These are phyloP conservation scores for Aleiodes testaceus DNA, from an alignment of 2,888 invertebrate genomes.

Conservation along the genomic window DNA sequence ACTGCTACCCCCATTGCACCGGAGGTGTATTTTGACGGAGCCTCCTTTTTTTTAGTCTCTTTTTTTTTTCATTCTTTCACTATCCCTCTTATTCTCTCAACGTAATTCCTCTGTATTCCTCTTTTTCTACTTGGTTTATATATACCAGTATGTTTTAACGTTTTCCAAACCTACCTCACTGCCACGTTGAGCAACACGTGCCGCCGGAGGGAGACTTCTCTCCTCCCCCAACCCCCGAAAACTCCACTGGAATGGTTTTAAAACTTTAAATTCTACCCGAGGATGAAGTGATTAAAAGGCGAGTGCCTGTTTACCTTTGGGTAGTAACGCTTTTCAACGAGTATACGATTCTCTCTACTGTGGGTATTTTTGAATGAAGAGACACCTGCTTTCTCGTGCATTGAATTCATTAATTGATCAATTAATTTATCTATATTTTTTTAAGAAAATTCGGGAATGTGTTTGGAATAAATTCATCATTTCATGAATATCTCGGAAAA, in stretches of 20 bases:
- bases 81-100: no score
- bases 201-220: slow-evolving; percentile 30
- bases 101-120: background rate
- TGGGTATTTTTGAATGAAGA: slow-evolving; percentile 22
- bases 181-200: slow-evolving; percentile 38
- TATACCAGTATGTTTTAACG: slow-evolving; percentile 8
- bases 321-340: slow-evolving; percentile 32
- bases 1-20: slow-evolving; percentile 8
- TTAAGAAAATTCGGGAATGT: no score
- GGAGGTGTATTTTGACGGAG: slow-evolving; percentile 22
- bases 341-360: slow-evolving; percentile 22
- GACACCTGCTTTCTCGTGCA: slow-evolving; percentile 8
- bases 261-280: slow-evolving; percentile 41
- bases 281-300: slow-evolving; percentile 43
- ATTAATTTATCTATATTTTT: background rate
- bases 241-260: slow-evolving; percentile 18
- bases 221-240: no score
- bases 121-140: slow-evolving; percentile 18
- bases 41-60: background rate
- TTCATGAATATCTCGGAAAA: no score
- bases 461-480: no score
- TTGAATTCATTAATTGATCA: background rate
- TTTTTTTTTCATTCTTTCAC: no score
- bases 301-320: slow-evolving; percentile 37
- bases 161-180: slow-evolving; percentile 28